Percentiles rank a stretch among this genome's conserved stretches.
Evolutionary conservation across 2,113 vertebrate species (phyloP).

Genomic region (Naja naja): DNA sequence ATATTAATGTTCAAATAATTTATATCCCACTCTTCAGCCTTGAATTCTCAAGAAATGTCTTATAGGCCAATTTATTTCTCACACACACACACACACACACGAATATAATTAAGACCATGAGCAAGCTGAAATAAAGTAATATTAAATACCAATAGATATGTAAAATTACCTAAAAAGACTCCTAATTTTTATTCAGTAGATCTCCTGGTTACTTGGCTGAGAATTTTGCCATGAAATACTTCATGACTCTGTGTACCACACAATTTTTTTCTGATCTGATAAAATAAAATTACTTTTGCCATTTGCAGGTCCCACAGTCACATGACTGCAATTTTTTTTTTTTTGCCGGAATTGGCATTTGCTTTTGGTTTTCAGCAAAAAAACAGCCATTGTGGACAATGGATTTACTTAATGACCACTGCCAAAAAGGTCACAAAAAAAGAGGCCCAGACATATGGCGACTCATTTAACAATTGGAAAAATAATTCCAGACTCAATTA

Average conservation of each 20-base stretch:
- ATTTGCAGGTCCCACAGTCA: too few species aligned
- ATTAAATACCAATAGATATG: background rate
- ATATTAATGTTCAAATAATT: background rate
- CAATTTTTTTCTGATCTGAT: background rate
- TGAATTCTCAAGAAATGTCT: background rate
- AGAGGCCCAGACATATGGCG: too few species aligned
- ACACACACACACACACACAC: background rate
- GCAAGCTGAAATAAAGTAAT: background rate
- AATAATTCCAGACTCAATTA: too few species aligned
- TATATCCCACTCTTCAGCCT: background rate
- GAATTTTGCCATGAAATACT: background rate
- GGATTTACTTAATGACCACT: too few species aligned
- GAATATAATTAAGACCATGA: background rate
- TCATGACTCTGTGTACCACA: background rate
- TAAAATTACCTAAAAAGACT: background rate
- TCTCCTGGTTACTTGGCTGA: background rate
- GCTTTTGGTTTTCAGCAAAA: background rate
- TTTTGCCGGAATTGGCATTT: too few species aligned
- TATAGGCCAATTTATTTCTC: background rate
- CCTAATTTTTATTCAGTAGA: background rate
- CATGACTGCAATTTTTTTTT: too few species aligned
- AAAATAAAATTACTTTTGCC: background rate
- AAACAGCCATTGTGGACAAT: too few species aligned
- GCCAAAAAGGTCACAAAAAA: too few species aligned
- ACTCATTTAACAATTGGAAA: too few species aligned